Percentiles rank a stretch among this genome's conserved stretches.
Conservation (phyloP, 2,888 invertebrate genomes). For the Horisme vitalbata region DNA sequence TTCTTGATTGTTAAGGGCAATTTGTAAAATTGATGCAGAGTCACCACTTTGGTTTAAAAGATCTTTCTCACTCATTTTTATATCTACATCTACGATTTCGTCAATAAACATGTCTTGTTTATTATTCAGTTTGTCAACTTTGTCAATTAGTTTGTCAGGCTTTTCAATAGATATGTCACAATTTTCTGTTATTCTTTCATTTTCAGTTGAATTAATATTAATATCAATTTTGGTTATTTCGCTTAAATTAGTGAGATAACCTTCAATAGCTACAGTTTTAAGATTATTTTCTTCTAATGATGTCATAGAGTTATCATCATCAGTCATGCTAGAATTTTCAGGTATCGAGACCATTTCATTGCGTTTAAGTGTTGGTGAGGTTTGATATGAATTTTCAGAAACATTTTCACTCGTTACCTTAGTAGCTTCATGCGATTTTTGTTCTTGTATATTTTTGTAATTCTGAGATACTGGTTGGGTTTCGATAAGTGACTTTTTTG, state of each 20-base stretch:
- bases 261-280: neutral
- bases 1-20: neutral
- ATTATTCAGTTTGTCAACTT: neutral
- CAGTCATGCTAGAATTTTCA: conserved; percentile 10
- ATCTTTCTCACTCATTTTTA: conserved; percentile 3
- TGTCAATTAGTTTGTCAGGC: neutral
- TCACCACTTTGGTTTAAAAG: conserved; percentile 20
- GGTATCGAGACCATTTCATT: conserved; percentile 24
- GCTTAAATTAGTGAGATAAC: neutral
- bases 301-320: conserved; percentile 7
- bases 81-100: conserved; percentile 16
- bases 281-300: neutral
- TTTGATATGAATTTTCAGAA: neutral
- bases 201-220: neutral
- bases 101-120: conserved; percentile 21
- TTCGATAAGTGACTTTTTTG: conserved; percentile 3
- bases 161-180: neutral
- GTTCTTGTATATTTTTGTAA: neutral
- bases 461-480: neutral
- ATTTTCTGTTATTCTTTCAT: neutral
- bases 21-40: conserved; percentile 25
- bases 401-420: neutral
- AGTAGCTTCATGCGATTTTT: neutral
- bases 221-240: neutral
- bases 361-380: conserved; percentile 3